Conservation (phyloP, 2,888 invertebrate genomes). For the Thalpophila matura region DNA sequence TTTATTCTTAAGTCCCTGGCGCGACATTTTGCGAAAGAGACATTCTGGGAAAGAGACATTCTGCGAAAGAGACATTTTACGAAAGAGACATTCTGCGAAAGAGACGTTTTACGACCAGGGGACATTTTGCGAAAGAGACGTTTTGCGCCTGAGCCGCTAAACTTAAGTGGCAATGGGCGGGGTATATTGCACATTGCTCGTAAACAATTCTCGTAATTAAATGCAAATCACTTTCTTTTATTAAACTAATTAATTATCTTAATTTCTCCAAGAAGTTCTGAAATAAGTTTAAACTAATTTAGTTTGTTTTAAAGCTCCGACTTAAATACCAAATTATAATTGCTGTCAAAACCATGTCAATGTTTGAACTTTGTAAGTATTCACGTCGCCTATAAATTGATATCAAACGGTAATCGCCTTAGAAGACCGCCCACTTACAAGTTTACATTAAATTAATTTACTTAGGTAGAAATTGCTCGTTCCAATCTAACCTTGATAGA, state of each 20-base stretch:
- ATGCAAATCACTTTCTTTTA: too few relatives aligned
- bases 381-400: constrained; percentile 43
- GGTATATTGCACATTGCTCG: too few relatives aligned
- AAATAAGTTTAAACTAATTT: constrained; percentile 4
- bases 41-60: too few relatives aligned
- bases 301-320: constrained; percentile 6
- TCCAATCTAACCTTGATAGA: constrained; percentile 37
- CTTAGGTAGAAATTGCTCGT: constrained; percentile 51
- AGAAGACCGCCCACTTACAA: constrained; percentile 39
- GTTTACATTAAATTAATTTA: constrained; percentile 58
- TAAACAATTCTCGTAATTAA: too few relatives aligned
- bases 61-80: too few relatives aligned
- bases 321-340: constrained; percentile 16
- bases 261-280: background rate
- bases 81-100: too few relatives aligned
- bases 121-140: too few relatives aligned
- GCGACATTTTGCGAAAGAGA: too few relatives aligned
- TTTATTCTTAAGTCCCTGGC: too few relatives aligned
- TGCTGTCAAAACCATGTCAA: constrained; percentile 21
- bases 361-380: constrained; percentile 43
- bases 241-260: background rate
- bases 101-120: too few relatives aligned
- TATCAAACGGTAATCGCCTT: constrained; percentile 51
- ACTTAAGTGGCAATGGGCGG: too few relatives aligned
- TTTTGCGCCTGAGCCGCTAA: too few relatives aligned